Percentiles rank a stretch among this genome's conserved stretches.
Conservation (phyloP, 2,888 invertebrate genomes). For the Helobdella robusta region DNA sequence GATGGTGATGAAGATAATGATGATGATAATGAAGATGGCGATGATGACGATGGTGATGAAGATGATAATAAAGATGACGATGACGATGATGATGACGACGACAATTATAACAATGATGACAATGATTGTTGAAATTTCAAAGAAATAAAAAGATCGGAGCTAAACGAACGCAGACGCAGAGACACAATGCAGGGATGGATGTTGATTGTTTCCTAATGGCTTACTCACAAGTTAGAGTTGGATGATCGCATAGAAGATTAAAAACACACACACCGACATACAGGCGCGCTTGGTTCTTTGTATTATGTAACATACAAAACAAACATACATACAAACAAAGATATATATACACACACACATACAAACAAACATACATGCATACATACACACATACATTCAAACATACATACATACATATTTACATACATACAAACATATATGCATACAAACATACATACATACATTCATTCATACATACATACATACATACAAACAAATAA, state of each 20-base stretch:
- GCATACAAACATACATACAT: background rate
- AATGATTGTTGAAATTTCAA: background rate
- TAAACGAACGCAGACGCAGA: background rate
- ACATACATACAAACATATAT: background rate
- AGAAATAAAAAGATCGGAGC: background rate
- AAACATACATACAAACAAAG: background rate
- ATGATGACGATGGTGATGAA: background rate
- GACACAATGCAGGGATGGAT: background rate
- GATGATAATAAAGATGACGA: constrained; percentile 13
- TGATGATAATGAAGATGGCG: constrained; percentile 19
- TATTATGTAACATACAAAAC: background rate
- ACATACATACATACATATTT: background rate
- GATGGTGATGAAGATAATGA: constrained; percentile 1
- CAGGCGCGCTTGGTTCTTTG: background rate
- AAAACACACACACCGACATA: too few species aligned
- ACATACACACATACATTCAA: constrained; percentile 3
- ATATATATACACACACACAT: constrained; percentile 1
- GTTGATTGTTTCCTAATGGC: too few species aligned
- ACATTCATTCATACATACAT: background rate
- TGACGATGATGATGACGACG: constrained; percentile 25
- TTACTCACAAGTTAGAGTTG: background rate
- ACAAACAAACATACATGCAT: background rate
- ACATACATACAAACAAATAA: background rate
- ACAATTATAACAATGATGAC: constrained; percentile 20
- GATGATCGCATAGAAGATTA: background rate